Evolutionary conservation across 2,797 vertebrate genomes (phyloP).

Genomic region (Paguma larvata): DNA sequence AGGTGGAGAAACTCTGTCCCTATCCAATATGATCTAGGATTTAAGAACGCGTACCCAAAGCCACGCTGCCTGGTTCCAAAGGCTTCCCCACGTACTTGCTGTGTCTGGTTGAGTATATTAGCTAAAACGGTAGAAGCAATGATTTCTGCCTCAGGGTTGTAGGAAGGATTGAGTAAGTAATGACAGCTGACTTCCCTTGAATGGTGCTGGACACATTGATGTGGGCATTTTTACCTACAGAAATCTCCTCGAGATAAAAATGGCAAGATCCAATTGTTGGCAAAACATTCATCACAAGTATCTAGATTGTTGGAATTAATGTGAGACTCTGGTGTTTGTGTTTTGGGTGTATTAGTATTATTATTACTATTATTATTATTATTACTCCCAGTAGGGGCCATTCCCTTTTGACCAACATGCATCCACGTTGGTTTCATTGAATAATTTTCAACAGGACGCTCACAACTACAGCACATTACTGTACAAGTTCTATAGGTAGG

Average conservation of each 20-base stretch:
- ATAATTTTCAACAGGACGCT: neutral
- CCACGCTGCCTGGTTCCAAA: neutral
- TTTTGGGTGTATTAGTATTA: fast-evolving
- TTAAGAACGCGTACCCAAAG: neutral
- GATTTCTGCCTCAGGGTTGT: neutral
- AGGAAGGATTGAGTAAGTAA: neutral
- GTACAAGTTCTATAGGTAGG: fast-evolving
- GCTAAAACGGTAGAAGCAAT: no score
- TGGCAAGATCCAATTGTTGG: neutral
- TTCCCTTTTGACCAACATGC: neutral
- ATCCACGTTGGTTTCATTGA: neutral
- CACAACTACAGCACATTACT: neutral
- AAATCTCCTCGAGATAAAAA: neutral
- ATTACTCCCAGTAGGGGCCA: neutral
- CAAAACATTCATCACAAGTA: neutral
- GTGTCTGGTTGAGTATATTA: neutral
- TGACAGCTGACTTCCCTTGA: neutral
- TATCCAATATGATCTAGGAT: neutral
- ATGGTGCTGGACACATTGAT: neutral
- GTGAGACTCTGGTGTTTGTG: neutral
- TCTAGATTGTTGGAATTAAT: neutral
- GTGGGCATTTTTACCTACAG: neutral
- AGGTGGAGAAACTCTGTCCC: neutral
- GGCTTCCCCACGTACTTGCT: neutral
- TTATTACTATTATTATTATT: no score